phyloP scores from a whole-genome alignment of 2,113 vertebrate genomes.

The Tragelaphus scriptus region DNA sequence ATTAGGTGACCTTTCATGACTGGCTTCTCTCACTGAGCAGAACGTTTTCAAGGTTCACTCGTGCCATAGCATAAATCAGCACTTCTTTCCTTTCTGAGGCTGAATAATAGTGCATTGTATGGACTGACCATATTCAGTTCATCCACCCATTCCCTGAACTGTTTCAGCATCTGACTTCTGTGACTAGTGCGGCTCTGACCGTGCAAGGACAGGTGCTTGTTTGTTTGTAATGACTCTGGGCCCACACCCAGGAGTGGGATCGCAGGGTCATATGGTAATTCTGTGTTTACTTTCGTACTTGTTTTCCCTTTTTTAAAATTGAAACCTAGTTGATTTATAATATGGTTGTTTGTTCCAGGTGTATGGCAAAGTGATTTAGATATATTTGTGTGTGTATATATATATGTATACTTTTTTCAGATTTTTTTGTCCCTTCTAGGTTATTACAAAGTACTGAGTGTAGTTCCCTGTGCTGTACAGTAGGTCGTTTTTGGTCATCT shows the following conservation, averaged over 20 bases:
- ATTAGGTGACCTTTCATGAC: not conserved
- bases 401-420: not conserved
- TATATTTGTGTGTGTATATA: not conserved
- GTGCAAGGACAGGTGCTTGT: fast-evolving
- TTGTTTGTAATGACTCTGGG: not conserved
- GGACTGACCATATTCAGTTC: not conserved
- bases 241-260: not conserved
- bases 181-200: not conserved
- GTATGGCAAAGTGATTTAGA: not conserved
- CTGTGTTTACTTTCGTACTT: not conserved
- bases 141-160: not conserved
- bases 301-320: not conserved
- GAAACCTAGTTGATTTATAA: not conserved
- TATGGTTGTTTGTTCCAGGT: not conserved
- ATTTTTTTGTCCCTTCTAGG: not conserved
- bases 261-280: not conserved
- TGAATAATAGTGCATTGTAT: too few relatives aligned
- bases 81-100: not conserved
- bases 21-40: not conserved
- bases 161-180: not conserved
- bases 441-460: not conserved
- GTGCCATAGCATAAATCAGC: not conserved
- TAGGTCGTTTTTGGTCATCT: not conserved
- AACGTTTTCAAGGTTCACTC: not conserved
- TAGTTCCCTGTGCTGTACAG: not conserved